Base-by-base conservation (phyloP, 2,888 invertebrate genomes). In the Cataglyphis cursor region DNA sequence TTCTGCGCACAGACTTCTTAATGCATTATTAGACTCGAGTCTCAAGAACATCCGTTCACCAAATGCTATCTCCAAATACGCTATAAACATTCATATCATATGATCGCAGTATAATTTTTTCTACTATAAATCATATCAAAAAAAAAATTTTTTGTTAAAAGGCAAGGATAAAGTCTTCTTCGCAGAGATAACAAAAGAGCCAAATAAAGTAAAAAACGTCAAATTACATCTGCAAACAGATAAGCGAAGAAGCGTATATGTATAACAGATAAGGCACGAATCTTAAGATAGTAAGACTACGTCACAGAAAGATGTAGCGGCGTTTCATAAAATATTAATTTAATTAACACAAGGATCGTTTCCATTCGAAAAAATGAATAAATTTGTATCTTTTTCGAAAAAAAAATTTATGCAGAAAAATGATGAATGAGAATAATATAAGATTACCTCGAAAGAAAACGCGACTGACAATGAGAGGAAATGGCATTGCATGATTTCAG, bases 1-100 rank as follows among this genome's bases (percentile, higher is more conserved):
- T 86, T 64, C 44, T 65, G 81, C 62, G 57, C 62, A 74, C n/a
- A 28, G 15, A 28, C 74, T 85, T 57, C 41, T 65, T 61, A 59
- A 76, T 74, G 44, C 75, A 72, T 66, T 51, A 44, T 64, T 66
- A 24, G 44, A 41, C 54, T 66, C 35, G 41, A n/a, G 21, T 28
- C 44, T n/a, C 74, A n/a, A 24, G 15, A 75, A 38, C 66, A 41
- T 54, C 24, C 76, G 51, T 66, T 66, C 38, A 21, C 35, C 66
- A 66, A 65, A 65, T 65, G 12, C 21, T 38, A 41, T 54, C 24
- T 24, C 51, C 51, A 64, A 64, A 15, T 24, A 44, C 21, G 28
- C 44, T 41, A n/a, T 44, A 10, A n/a, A 21, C 3, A 21, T 74
- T 74, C 10, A 62, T 61, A 41, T 61, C 44, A n/a, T 54, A 66